These are phyloP conservation scores for Heteronetta atricapilla DNA, from an alignment of 2,113 vertebrate species.

Conservation along the genomic window DNA sequence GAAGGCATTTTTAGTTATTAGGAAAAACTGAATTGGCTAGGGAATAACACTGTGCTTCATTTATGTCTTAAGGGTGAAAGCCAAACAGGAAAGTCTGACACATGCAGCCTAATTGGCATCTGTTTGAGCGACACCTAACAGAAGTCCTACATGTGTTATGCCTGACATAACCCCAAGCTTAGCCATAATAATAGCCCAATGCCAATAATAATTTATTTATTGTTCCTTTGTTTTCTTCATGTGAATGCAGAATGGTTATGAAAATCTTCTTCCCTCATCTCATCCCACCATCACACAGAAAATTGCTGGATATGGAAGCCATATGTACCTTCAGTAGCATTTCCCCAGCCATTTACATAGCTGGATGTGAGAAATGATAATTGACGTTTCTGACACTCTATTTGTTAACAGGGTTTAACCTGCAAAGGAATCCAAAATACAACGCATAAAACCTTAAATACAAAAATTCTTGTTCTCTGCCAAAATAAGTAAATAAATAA, in stretches of 20 bases:
- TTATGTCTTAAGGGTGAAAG: not conserved
- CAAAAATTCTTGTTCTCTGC: not conserved
- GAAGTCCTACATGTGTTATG: not conserved
- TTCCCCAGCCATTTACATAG: constrained; percentile 10
- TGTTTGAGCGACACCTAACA: not conserved
- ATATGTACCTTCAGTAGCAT: not conserved
- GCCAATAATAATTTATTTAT: not conserved
- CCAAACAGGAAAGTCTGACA: not conserved
- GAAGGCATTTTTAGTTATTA: not conserved
- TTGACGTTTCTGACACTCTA: not conserved
- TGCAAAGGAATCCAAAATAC: not conserved
- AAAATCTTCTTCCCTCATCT: not conserved
- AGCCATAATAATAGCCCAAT: not conserved
- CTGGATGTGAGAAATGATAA: constrained; percentile 15
- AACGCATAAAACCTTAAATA: not conserved
- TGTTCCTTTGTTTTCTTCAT: not conserved
- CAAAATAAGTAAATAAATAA: too few relatives aligned
- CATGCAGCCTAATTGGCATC: not conserved
- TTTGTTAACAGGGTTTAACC: not conserved
- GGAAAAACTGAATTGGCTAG: not conserved
- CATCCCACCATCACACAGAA: not conserved
- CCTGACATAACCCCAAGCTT: not conserved
- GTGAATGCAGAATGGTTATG: not conserved
- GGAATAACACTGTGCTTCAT: not conserved
- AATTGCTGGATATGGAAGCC: not conserved